Evolutionary conservation across 2,797 vertebrate genomes (phyloP).

Genomic region (Cirrhinus mrigala): DNA sequence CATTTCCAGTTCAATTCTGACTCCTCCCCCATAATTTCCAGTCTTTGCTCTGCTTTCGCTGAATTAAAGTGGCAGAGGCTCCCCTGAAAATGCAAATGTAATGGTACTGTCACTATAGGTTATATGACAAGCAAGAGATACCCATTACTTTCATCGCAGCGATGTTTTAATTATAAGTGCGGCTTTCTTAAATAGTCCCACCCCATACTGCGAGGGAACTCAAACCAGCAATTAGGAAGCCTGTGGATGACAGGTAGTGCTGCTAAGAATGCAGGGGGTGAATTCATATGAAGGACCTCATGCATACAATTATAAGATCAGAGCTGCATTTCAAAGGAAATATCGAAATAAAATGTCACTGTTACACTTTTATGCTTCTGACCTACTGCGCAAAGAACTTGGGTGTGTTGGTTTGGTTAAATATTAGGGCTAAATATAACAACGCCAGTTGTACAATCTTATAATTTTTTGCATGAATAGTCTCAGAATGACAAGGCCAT

Average conservation of each 20-base stretch:
- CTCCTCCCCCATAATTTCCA: neutral
- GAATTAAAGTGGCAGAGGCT: conserved; percentile 32
- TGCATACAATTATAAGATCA: conserved; percentile 59
- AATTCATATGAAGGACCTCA: conserved; percentile 56
- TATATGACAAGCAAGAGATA: conserved; percentile 73
- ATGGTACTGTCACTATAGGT: conserved; percentile 74
- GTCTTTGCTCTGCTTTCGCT: neutral
- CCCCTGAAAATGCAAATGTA: conserved; percentile 67
- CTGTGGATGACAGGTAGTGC: conserved; percentile 75
- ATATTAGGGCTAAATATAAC: conserved; percentile 2
- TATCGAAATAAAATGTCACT: conserved; percentile 41
- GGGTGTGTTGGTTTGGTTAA: neutral
- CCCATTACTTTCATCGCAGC: conserved; percentile 78
- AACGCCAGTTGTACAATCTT: neutral
- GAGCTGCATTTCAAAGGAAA: conserved; percentile 33
- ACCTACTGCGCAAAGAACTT: neutral
- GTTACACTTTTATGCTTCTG: conserved; percentile 6
- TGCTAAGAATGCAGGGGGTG: conserved; percentile 64
- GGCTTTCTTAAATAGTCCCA: conserved; percentile 79
- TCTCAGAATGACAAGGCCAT: neutral
- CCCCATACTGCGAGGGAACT: conserved; percentile 72
- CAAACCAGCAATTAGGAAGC: conserved; percentile 80
- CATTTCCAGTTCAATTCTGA: conserved; percentile 11
- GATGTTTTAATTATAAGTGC: conserved; percentile 84
- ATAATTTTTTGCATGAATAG: neutral